Evolutionary conservation across 2,797 vertebrate species (phyloP).

Genomic region (Mormyrus proboscirostris): DNA sequence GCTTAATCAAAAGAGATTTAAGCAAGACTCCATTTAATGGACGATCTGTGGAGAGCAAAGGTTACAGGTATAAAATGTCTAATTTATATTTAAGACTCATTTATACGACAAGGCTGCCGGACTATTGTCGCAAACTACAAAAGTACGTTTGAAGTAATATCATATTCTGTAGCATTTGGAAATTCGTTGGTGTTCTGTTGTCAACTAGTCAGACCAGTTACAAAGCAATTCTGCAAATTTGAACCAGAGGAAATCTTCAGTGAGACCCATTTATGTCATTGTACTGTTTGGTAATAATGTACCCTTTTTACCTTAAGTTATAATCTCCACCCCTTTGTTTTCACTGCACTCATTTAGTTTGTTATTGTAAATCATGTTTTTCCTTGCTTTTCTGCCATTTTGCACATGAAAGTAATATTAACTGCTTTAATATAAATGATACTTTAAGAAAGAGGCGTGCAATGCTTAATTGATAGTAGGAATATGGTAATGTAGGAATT

Average conservation of each 20-base stretch:
- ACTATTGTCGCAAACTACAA: not conserved
- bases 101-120: not conserved
- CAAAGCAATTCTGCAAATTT: not conserved
- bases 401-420: conserved; percentile 6
- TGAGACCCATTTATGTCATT: not conserved
- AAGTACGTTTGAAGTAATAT: not conserved
- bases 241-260: not conserved
- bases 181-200: not conserved
- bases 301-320: not conserved
- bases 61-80: not conserved
- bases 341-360: not conserved
- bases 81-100: not conserved
- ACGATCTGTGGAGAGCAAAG: not conserved
- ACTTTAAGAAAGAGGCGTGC: not conserved
- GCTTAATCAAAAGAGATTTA: not conserved
- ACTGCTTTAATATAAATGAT: conserved; percentile 5
- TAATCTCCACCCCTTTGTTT: not conserved
- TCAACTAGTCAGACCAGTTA: not conserved
- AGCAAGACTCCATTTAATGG: not conserved
- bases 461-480: not conserved
- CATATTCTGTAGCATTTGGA: not conserved
- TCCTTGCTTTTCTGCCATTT: not conserved
- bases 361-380: not conserved
- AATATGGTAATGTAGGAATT: not conserved
- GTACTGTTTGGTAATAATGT: not conserved